Conservation (phyloP, 2,113 vertebrate species). For the Protobothrops flavoviridis region DNA sequence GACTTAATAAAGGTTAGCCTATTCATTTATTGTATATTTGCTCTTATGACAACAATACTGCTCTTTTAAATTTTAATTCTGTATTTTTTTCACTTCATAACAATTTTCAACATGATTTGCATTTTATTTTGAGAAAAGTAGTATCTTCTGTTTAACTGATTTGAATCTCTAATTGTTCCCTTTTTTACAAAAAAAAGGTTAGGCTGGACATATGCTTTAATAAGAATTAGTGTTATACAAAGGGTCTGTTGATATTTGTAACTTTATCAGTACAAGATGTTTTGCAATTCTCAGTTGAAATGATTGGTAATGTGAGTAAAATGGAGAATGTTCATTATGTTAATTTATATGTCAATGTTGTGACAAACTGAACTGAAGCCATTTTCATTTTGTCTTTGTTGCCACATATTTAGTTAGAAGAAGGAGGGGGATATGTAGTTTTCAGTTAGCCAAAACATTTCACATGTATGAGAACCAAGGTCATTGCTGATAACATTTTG, state of each 20-base stretch:
- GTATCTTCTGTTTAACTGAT: background rate
- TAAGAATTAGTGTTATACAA: background rate
- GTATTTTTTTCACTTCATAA: background rate
- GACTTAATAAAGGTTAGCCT: slow-evolving; percentile 84
- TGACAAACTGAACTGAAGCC: too few species aligned
- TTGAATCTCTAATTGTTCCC: background rate
- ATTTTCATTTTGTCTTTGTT: too few species aligned
- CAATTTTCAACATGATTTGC: background rate
- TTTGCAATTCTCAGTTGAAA: background rate
- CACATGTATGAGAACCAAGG: too few species aligned
- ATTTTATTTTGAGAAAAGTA: background rate
- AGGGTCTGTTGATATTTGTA: background rate
- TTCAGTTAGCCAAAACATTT: too few species aligned
- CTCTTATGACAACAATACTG: background rate
- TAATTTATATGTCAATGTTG: too few species aligned
- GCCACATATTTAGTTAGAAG: too few species aligned
- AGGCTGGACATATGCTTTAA: background rate
- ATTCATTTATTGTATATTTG: background rate
- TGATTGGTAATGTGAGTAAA: background rate
- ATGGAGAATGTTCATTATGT: background rate
- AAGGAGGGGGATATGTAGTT: too few species aligned
- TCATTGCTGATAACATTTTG: too few species aligned
- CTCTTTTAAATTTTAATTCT: background rate
- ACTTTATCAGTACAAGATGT: background rate
- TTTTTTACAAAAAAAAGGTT: background rate